Evolutionary conservation across 2,797 vertebrate genomes (phyloP), one percentile per base, ranked within the genome.

Genomic region (Clarias laeviceps): DNA sequence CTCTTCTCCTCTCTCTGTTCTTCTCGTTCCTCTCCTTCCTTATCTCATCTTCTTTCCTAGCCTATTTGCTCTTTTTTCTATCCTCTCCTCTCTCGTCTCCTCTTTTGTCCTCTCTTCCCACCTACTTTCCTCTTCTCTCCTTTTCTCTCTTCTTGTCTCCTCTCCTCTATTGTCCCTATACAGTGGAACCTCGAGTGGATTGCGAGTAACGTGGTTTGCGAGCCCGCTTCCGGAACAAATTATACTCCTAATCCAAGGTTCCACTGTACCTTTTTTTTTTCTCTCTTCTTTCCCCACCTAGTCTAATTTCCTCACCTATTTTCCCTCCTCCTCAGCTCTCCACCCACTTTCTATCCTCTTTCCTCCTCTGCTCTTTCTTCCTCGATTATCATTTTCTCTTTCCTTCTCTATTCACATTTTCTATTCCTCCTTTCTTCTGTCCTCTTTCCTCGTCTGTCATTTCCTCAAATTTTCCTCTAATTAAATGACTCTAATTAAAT

Each of bases 61-160:
- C 57, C 57, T 59, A 45, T 45, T 45, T 45, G 8, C 18, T 59
- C 57, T 20, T 59, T 20, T 20, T 6, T 6, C 18, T 1, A 45
- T 45, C 40, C 8, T 14, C 59, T 8, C 17, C 66, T 87, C 64
- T 45, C 40, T 45, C 15, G 54, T 72, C 59, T 50, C 70, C 24
- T 66, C 78, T 68, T 7, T 3, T 18, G 5, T 34, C 29, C 17
- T 20, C 6, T 20, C 2, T 9, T 2, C 15, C 8, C 15, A 1
- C 6, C 29, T 66, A 15, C 5, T 2, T 1, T 32, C 1, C 5
- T 32, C 14, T 34, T 6, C 65, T 6, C 15, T 3, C 1, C 29
- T 40, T 6, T 66, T 1, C 2, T 1, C 0, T 11, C 1, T 1
- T 5, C 14, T 15, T 8, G 0, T 29, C 27, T 9, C 65, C 2